phyloP scores from a whole-genome alignment of 2,888 invertebrate species.

The Aproaerema taeniolella region DNA sequence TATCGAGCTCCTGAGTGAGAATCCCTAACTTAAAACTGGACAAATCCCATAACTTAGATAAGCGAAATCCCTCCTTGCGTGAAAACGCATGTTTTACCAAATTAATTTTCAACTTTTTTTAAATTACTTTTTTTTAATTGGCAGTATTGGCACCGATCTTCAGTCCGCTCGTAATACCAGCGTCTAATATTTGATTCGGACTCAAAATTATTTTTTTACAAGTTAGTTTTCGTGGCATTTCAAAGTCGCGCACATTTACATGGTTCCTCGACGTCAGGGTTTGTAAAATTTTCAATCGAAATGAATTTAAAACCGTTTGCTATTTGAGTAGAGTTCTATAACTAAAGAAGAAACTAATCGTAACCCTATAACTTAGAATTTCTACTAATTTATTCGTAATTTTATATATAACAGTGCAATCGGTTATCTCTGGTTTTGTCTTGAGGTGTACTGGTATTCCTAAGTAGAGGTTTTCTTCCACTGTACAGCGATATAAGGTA shows the following conservation, averaged over 20 bases:
- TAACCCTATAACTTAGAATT: conserved; percentile 29
- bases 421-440: no score
- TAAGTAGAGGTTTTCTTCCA: no score
- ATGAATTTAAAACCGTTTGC: not conserved
- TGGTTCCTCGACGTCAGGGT: conserved; percentile 32
- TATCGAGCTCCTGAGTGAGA: no score
- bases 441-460: no score
- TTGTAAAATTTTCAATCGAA: conserved; percentile 30
- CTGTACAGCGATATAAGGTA: no score
- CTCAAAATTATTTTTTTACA: conserved; percentile 20
- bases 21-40: no score
- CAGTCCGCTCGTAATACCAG: conserved; percentile 32
- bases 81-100: not conserved
- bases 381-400: conserved; percentile 41
- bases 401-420: conserved; percentile 51
- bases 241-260: conserved; percentile 34
- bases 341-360: no score
- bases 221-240: conserved; percentile 39
- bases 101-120: not conserved
- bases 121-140: not conserved
- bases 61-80: no score
- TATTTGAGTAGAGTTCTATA: no score
- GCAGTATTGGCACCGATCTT: conserved; percentile 1
- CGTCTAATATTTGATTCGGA: conserved; percentile 14
- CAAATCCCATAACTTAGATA: no score